These are phyloP conservation scores for Enteromius afrohamiltoni DNA, from an alignment of 2,797 vertebrate species.

Conservation along the genomic window DNA sequence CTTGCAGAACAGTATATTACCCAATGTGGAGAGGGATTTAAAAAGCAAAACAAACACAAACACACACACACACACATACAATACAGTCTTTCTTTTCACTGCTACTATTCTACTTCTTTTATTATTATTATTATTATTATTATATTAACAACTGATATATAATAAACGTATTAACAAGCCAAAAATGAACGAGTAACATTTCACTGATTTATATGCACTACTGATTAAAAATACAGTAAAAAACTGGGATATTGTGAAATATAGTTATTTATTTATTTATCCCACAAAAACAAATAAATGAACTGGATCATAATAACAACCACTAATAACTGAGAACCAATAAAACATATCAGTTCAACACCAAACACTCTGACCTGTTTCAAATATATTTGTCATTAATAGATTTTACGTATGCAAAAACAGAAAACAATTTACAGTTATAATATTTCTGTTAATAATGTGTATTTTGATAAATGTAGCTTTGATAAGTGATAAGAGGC, in stretches of 20 bases:
- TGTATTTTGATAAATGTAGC: background rate
- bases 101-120: background rate
- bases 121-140: background rate
- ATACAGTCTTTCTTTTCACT: background rate
- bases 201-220: too few relatives aligned
- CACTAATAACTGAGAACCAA: background rate
- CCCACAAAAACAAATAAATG: too few relatives aligned
- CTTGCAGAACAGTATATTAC: background rate
- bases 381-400: background rate
- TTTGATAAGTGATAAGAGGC: background rate
- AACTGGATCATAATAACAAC: background rate
- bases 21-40: background rate
- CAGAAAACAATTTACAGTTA: background rate
- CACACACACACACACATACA: too few relatives aligned
- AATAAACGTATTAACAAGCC: background rate
- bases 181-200: too few relatives aligned
- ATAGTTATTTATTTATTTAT: background rate
- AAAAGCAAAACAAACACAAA: background rate
- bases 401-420: background rate
- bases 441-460: background rate
- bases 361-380: background rate
- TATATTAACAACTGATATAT: background rate
- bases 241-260: background rate
- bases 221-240: background rate
- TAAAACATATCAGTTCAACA: background rate